Conservation (phyloP, 2,888 invertebrate genomes). For the Apoderus coryli region DNA sequence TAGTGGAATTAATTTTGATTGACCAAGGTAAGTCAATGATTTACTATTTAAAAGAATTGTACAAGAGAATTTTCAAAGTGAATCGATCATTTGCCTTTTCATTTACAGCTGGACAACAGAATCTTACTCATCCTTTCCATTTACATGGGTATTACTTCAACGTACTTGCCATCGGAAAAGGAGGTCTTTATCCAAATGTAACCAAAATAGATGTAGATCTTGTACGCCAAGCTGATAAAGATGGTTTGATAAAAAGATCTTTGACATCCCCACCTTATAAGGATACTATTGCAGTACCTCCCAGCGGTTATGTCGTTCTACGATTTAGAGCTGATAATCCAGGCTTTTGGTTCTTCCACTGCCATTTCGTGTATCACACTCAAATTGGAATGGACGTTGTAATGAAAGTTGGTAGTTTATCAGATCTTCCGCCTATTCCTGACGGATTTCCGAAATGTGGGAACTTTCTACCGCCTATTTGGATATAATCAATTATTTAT, state of each 20-base stretch:
- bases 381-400: slow-evolving; percentile 80
- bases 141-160: slow-evolving; percentile 80
- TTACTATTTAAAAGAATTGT: neutral
- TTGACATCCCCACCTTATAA: slow-evolving; percentile 77
- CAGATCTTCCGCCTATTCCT: slow-evolving; percentile 69
- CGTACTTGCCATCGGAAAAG: slow-evolving; percentile 81
- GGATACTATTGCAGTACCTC: slow-evolving; percentile 87
- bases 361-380: slow-evolving; percentile 89
- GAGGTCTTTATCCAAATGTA: slow-evolving; percentile 73
- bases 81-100: too few species aligned
- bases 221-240: slow-evolving; percentile 72
- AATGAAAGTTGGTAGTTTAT: slow-evolving; percentile 75
- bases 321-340: slow-evolving; percentile 85
- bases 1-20: slow-evolving; percentile 80
- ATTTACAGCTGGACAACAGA: slow-evolving; percentile 72
- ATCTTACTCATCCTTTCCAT: slow-evolving; percentile 87
- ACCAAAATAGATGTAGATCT: slow-evolving; percentile 84
- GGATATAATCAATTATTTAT: too few species aligned
- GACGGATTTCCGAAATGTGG: slow-evolving; percentile 78
- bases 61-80: too few species aligned
- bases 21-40: slow-evolving; percentile 59
- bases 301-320: slow-evolving; percentile 85
- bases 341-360: slow-evolving; percentile 89
- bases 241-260: slow-evolving; percentile 73
- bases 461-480: too few species aligned